Base-by-base conservation (phyloP, 2,888 invertebrate genomes). In the Eristalinus aeneus region DNA sequence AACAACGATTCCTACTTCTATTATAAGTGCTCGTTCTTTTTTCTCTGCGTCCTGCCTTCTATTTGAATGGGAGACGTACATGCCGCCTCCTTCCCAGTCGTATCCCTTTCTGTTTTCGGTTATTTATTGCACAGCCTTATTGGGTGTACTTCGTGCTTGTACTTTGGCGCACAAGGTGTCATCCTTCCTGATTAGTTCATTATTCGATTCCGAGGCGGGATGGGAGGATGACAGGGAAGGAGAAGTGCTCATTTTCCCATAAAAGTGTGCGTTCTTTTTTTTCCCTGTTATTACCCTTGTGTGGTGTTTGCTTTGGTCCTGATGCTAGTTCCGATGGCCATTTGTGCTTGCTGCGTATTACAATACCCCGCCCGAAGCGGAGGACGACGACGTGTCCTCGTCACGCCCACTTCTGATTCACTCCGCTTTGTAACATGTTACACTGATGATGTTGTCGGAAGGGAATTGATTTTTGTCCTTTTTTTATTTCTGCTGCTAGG, bases 391-490 rank as follows among this genome's bases (percentile, higher is more conserved):
- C 46, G 16, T 46, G 46, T 46, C 46, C 46, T 16, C 46, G 46
- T 69, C 22, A 63, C 72, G 54, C 46, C 56, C 46, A 46, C 64
- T 65, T 36, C 20, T 12, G 9, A 16, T 34, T 58, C 36, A 6
- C 60, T 53, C 36, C 67, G 32, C 54, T 73, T 85, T 64, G 80
- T 74, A 58, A 86, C 86, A 85, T 80, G 72, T 76, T 81, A 76
- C 80, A 77, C 82, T 78, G 82, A 86, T 86, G 77, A 77, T 74
- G 74, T 82, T 82, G 82, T 82, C 82, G 82, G 73, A 86, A 61
- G 46, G 46, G 82, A 82, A 82, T 86, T 86, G 69, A 71, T 71
- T 54, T 36, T 63, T 39, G 10, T 32, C 23, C n/a, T n/a, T 11
- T 56, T 11, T 74, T 31, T 27, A 61, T 11, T 34, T 58, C 63